A percentile compares a stretch with the other conserved stretches of the same genome.
These are phyloP conservation scores for Cecidostiba fungosa DNA, from an alignment of 2,888 invertebrate species.

Conservation along the genomic window DNA sequence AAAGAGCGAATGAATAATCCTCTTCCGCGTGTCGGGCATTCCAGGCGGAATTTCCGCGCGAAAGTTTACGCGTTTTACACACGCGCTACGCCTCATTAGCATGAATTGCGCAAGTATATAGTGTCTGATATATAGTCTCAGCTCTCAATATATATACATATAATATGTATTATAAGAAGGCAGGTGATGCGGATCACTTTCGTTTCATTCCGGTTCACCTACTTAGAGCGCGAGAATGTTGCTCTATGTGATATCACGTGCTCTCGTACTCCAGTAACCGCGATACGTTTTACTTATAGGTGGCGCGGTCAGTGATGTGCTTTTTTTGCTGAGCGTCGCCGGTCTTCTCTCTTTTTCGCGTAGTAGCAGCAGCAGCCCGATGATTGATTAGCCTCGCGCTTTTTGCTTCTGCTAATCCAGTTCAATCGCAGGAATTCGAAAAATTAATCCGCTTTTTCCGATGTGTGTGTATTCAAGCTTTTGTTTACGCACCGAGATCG, in stretches of 20 bases:
- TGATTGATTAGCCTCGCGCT: neutral
- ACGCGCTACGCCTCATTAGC: neutral
- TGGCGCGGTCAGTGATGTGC: neutral
- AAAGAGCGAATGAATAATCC: neutral
- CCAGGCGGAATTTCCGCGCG: constrained; percentile 27
- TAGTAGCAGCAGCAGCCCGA: neutral
- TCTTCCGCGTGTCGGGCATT: constrained; percentile 18
- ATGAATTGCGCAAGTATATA: constrained; percentile 29
- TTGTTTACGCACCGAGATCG: too few species aligned
- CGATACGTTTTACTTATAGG: constrained; percentile 38
- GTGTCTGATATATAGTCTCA: neutral
- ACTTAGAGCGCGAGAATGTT: constrained; percentile 57
- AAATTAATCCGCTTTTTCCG: neutral
- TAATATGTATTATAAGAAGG: neutral
- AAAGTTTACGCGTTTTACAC: neutral
- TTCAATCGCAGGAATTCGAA: neutral
- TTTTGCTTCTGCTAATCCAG: neutral
- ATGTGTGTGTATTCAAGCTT: neutral
- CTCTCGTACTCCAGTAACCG: constrained; percentile 50
- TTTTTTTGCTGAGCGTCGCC: neutral
- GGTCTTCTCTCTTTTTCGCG: neutral
- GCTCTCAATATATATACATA: neutral
- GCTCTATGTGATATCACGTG: neutral
- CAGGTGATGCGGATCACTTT: constrained; percentile 38
- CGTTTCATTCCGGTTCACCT: constrained; percentile 65